Base-by-base conservation (phyloP, 1,140 invertebrate genomes). In the Myzus persicae region DNA sequence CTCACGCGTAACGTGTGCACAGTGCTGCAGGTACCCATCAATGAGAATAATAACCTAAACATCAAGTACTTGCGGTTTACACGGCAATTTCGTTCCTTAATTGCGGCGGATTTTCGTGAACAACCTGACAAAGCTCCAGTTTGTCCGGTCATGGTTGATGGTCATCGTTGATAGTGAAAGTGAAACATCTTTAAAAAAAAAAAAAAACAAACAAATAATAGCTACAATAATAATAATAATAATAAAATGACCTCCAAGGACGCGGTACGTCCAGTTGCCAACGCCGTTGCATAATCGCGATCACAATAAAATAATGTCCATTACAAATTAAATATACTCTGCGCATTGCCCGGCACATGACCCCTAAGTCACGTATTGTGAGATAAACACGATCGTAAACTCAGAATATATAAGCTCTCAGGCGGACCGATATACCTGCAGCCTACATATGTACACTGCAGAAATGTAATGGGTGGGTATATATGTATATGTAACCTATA, bases 241-340 rank as follows among this genome's bases (percentile, higher is more conserved):
- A 48, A 91, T 82, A 92, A 42, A 85, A 85, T 85, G 91, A 93
- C 91, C 91, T 93, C 91, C 91, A 84, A 93, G 81, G 91, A 84
- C 91, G 46, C 26, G 36, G 36, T 51, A 51, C 91, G 81, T 93
- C 81, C 91, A 82, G 89, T 59, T 90, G 51, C 44, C 46, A 44
- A 11, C 44, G 81, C 7, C 11, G 81, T 93, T 93, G 81, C 91
- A 93, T 51, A 93, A 93, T 93, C 44, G 76, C 91, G 91, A 92
- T 92, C 91, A 92, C 91, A 92, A 82, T 92, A 92, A 81, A 92
- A 93, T 85, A 38, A 93, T 38, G 91, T 84, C 81, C 48, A 54
- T 89, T 89, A 38, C 54, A 51, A 89, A 89, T 44, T 40, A 44
- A 89, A 36, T 88, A 88, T 88, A 88, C 44, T 48, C 20, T 88